Evolutionary conservation across 2,888 invertebrate genomes (phyloP).

Genomic region (Meta bourneti): DNA sequence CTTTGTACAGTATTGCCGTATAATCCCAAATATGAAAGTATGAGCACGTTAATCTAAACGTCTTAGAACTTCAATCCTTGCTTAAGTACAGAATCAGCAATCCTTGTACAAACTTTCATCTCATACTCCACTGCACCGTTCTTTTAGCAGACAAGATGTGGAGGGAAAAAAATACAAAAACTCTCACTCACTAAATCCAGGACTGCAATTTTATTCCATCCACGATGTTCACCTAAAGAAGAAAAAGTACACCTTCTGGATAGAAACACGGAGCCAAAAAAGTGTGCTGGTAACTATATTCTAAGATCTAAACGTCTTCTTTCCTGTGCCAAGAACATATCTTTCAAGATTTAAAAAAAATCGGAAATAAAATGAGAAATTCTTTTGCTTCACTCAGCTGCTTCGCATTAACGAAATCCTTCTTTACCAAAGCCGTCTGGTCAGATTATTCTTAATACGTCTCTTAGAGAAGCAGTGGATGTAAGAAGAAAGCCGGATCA

Average conservation of each 20-base stretch:
- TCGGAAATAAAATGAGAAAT: not conserved
- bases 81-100: too few species aligned
- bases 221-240: conserved; percentile 6
- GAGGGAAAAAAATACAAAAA: not conserved
- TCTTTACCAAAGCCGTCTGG: conserved; percentile 37
- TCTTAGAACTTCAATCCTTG: too few species aligned
- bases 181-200: conserved; percentile 5
- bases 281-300: conserved; percentile 27
- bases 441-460: conserved; percentile 57
- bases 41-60: too few species aligned
- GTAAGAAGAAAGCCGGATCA: conserved; percentile 34
- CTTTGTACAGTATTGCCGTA: too few species aligned
- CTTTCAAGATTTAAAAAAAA: conserved; percentile 23
- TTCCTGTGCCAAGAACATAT: conserved; percentile 1
- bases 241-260: not conserved
- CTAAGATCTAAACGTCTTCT: not conserved
- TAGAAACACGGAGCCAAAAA: not conserved
- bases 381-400: not conserved
- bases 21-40: too few species aligned
- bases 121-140: not conserved
- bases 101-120: not conserved
- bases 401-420: conserved; percentile 53
- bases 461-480: not conserved
- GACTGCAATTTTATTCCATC: conserved; percentile 18
- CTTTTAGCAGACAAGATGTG: not conserved